Conservation (phyloP, 2,113 vertebrate species). For the Motacilla alba region DNA sequence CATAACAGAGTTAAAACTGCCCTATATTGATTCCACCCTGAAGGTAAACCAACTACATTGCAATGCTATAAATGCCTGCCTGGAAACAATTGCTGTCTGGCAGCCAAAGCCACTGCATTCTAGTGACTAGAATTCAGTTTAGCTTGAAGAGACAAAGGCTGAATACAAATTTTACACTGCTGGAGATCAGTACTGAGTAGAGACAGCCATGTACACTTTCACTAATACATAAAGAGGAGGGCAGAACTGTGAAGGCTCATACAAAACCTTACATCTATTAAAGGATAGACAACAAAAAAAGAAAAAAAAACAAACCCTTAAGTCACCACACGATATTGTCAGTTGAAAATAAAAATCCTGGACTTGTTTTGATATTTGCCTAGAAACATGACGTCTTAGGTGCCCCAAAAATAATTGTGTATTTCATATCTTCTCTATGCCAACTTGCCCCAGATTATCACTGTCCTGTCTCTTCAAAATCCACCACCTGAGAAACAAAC, state of each 20-base stretch:
- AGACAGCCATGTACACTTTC: neutral
- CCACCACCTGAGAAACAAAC: accelerated
- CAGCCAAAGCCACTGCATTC: neutral
- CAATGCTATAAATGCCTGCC: neutral
- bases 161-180: neutral
- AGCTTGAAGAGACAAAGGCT: neutral
- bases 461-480: neutral
- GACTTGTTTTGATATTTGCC: neutral
- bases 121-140: neutral
- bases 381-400: neutral
- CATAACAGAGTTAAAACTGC: neutral
- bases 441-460: neutral
- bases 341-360: neutral
- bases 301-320: neutral
- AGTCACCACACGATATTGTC: accelerated
- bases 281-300: neutral
- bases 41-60: neutral
- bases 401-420: neutral
- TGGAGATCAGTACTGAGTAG: neutral
- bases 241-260: neutral
- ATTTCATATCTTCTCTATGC: neutral
- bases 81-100: neutral
- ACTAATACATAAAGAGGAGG: neutral
- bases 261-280: neutral
- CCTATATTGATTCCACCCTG: neutral